These are phyloP conservation scores for Digitonthophagus gazella DNA, from an alignment of 2,888 invertebrate genomes.

Conservation along the genomic window DNA sequence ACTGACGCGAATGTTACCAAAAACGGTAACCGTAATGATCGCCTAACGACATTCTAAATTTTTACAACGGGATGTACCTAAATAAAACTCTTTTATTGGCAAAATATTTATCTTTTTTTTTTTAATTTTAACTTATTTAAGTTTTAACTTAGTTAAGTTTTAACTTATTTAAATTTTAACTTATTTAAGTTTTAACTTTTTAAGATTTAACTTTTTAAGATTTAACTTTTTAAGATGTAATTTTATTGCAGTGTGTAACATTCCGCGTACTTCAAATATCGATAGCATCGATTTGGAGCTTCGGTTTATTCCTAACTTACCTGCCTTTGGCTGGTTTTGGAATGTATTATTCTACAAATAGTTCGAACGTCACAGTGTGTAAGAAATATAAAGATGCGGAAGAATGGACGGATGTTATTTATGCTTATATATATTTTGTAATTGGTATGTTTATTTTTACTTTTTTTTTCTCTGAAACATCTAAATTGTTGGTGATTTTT, in stretches of 20 bases:
- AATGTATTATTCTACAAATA: slow-evolving; percentile 56
- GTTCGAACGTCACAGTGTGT: slow-evolving; percentile 54
- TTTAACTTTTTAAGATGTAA: too few species aligned
- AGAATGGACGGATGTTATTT: slow-evolving; percentile 63
- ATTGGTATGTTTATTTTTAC: slow-evolving; percentile 62
- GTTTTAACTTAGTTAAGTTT: too few species aligned
- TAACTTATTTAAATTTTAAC: not conserved
- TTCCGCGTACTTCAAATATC: slow-evolving; percentile 71
- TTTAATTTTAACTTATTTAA: too few species aligned
- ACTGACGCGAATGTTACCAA: not conserved
- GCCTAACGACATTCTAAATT: too few species aligned
- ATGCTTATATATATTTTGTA: slow-evolving; percentile 72
- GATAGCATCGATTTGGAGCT: slow-evolving; percentile 67
- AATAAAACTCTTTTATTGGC: too few species aligned
- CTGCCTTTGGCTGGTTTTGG: slow-evolving; percentile 75
- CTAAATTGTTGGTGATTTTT: too few species aligned
- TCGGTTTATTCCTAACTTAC: slow-evolving; percentile 69
- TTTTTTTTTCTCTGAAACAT: too few species aligned
- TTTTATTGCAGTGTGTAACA: slow-evolving; percentile 70
- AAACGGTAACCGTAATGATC: not conserved
- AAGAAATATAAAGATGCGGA: slow-evolving; percentile 70
- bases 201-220: slow-evolving; percentile 9
- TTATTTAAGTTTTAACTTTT: not conserved
- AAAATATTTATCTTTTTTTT: too few species aligned
- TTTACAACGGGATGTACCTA: too few species aligned